These are phyloP conservation scores for Varanus komodoensis DNA, from an alignment of 2,113 vertebrate genomes.

Conservation along the genomic window DNA sequence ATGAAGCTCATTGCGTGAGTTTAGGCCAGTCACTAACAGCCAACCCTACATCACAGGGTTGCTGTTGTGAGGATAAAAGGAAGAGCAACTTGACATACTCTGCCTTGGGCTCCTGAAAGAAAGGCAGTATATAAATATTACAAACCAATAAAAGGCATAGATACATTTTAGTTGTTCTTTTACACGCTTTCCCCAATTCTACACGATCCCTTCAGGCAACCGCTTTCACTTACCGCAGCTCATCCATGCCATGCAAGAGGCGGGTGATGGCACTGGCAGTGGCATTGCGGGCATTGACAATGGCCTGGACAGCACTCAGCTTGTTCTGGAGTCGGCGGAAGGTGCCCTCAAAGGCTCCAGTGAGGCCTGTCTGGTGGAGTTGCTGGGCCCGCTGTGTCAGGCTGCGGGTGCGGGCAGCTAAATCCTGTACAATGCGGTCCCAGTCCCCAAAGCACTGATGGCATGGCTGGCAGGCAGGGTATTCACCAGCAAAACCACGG, in stretches of 20 bases:
- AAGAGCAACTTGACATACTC: no score
- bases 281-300: constrained; percentile 87
- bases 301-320: constrained; percentile 81
- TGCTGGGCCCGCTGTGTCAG: constrained; percentile 83
- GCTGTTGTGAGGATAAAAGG: no score
- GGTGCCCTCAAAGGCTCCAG: constrained; percentile 84
- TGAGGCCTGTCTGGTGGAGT: constrained; percentile 88
- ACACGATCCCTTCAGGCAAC: no score
- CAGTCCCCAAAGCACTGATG: constrained; percentile 97
- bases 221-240: constrained; percentile 82
- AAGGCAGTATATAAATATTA: no score
- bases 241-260: constrained; percentile 86
- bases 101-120: no score
- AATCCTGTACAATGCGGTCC: constrained; percentile 96
- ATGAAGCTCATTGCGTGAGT: no score
- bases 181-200: no score
- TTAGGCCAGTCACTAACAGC: no score
- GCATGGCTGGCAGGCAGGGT: constrained; percentile 92
- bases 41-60: no score
- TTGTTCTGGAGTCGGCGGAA: constrained; percentile 88
- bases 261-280: constrained; percentile 79
- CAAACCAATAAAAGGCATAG: no score
- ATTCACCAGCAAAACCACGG: constrained; percentile 90
- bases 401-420: constrained; percentile 81
- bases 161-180: no score